A percentile compares a stretch with the other conserved stretches of the same genome.
phyloP scores from a whole-genome alignment of 2,888 invertebrate genomes.

The Caradrina clavipalpis region DNA sequence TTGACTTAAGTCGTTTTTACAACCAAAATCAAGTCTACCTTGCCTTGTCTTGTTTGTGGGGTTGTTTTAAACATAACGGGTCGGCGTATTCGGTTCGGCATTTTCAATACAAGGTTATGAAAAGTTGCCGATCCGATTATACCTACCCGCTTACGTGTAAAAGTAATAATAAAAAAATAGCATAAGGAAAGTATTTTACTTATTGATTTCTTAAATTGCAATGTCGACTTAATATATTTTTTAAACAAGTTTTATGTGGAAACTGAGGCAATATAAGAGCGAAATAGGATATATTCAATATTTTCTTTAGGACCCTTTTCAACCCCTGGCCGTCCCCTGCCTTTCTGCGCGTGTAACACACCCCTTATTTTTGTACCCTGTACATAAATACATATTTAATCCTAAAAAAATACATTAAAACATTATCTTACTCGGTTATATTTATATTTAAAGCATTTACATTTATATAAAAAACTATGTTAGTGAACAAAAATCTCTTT shows the following conservation, averaged over 20 bases:
- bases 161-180: too few species aligned
- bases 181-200: too few species aligned
- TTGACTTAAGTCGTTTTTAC: too few species aligned
- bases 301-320: background rate
- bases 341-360: background rate
- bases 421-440: slow-evolving; percentile 56
- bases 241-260: background rate
- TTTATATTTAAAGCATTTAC: slow-evolving; percentile 71
- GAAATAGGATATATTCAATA: background rate
- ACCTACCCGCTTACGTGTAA: too few species aligned
- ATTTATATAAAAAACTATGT: slow-evolving; percentile 58
- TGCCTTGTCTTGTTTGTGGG: too few species aligned
- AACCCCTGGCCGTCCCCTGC: background rate
- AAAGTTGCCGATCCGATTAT: too few species aligned
- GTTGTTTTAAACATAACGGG: too few species aligned
- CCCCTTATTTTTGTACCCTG: slow-evolving; percentile 58
- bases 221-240: background rate
- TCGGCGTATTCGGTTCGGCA: too few species aligned
- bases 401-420: slow-evolving; percentile 42
- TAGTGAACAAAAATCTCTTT: slow-evolving; percentile 52
- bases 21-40: too few species aligned
- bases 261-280: background rate
- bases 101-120: too few species aligned
- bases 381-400: slow-evolving; percentile 63
- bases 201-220: too few species aligned